Evolutionary conservation across 2,888 invertebrate genomes (phyloP), one percentile per base, ranked within the genome.

Genomic region (Mythimna impura): DNA sequence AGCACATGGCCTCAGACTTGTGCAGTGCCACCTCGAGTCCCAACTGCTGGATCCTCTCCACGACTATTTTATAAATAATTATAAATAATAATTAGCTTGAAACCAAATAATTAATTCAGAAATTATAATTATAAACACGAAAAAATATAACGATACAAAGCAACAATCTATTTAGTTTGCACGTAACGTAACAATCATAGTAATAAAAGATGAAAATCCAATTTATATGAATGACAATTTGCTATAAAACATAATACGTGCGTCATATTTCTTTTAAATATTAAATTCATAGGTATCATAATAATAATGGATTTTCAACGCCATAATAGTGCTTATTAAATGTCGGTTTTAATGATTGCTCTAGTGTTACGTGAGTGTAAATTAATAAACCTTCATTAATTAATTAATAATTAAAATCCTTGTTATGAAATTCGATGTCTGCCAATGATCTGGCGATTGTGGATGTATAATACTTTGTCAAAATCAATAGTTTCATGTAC

Each of bases 331-430:
- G 50, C 52, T 76, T 80, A 71, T 78, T 80, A 73, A 75, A 71
- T 58, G 57, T 63, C 70, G 64, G 54, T 50, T 67, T 71, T 58
- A 73, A 78, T 78, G 75, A 84, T 74, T 71, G 70, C n/a, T 62
- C 30, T 71, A 47, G 50, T 74, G 66, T 69, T 52, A 63, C 50
- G 55, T 54, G 58, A 70, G 71, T 64, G 68, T 70, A 54, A 76
- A 82, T 81, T 84, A 72, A 81, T 84, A 54, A 74, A 60, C 47
- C 47, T 47, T 67, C 52, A 67, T 73, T 61, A 66, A 84, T 73
- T 61, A 66, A 84, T 71, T 54, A 78, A 68, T 82, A 36, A 82
- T 78, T 72, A 73, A 71, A 57, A 52, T 52, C 50, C 36, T 63
- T 73, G 62, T 58, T 68, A 62, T 71, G 52, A 40, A 64, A 66